Conservation (phyloP, 2,113 vertebrate genomes). For the Pseudois nayaur region DNA sequence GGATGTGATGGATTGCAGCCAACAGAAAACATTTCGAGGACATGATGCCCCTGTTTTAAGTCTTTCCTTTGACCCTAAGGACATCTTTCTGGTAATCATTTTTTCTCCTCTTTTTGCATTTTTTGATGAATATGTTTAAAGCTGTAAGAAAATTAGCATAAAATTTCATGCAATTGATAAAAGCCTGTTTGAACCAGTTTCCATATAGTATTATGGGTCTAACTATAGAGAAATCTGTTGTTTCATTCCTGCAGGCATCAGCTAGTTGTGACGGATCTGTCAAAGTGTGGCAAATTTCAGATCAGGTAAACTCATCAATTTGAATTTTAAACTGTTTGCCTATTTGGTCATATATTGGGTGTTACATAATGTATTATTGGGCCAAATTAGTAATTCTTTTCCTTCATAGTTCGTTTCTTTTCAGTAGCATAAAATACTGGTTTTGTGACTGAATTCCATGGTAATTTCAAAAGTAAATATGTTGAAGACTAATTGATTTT, state of each 20-base stretch:
- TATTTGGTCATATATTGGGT: not conserved
- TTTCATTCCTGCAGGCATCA: slow-evolving; percentile 84
- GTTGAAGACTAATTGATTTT: slow-evolving; percentile 12
- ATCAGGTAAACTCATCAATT: slow-evolving; percentile 86
- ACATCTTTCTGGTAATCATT: slow-evolving; percentile 89
- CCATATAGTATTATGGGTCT: not conserved
- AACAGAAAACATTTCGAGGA: slow-evolving; percentile 94
- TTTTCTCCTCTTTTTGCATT: not conserved
- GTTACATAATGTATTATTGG: not conserved
- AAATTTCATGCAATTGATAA: not conserved
- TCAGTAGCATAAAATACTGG: not conserved
- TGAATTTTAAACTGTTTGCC: slow-evolving; percentile 32
- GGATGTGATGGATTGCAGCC: slow-evolving; percentile 92
- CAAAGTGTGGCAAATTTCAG: slow-evolving; percentile 90
- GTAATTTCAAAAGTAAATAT: not conserved
- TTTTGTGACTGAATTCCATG: not conserved
- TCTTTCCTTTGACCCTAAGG: slow-evolving; percentile 92
- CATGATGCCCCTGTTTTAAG: slow-evolving; percentile 95
- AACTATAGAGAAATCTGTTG: not conserved
- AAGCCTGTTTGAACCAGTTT: not conserved
- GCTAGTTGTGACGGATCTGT: slow-evolving; percentile 96
- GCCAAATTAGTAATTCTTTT: slow-evolving; percentile 4
- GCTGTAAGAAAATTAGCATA: slow-evolving; percentile 2
- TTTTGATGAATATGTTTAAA: slow-evolving; percentile 12
- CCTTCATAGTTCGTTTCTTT: not conserved